phyloP scores from a whole-genome alignment of 2,888 invertebrate species.

The Ceraclea dissimilis region DNA sequence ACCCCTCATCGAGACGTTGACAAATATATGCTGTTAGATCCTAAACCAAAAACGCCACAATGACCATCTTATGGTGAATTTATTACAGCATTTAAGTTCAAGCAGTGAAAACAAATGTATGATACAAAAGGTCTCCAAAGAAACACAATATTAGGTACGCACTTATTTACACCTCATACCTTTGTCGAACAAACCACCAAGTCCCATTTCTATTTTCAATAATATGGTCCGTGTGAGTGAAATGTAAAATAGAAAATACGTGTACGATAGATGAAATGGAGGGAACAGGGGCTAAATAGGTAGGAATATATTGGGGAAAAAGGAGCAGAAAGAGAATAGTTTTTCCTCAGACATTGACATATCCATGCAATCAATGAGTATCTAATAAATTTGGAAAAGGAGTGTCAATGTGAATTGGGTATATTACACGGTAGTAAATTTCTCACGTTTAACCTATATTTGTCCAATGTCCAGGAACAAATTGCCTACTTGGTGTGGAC shows the following conservation, averaged over 20 bases:
- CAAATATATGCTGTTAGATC: neutral
- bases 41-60: neutral
- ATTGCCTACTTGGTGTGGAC: neutral
- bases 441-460: neutral
- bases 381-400: neutral
- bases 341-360: neutral
- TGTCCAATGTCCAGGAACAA: neutral
- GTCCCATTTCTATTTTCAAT: neutral
- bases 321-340: neutral
- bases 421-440: constrained; percentile 1
- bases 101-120: neutral
- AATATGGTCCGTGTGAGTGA: neutral
- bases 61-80: neutral
- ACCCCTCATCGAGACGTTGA: neutral
- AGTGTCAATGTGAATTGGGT: constrained; percentile 2
- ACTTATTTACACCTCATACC: neutral
- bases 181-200: neutral
- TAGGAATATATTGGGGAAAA: neutral
- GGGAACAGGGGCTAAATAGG: neutral
- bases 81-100: neutral
- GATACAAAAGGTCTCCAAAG: neutral
- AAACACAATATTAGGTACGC: neutral
- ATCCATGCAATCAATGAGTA: constrained; percentile 1
- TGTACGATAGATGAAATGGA: no score
- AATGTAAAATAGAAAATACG: neutral